Base-by-base conservation (phyloP, 2,797 vertebrate species). In the Distichodus sexfasciatus region DNA sequence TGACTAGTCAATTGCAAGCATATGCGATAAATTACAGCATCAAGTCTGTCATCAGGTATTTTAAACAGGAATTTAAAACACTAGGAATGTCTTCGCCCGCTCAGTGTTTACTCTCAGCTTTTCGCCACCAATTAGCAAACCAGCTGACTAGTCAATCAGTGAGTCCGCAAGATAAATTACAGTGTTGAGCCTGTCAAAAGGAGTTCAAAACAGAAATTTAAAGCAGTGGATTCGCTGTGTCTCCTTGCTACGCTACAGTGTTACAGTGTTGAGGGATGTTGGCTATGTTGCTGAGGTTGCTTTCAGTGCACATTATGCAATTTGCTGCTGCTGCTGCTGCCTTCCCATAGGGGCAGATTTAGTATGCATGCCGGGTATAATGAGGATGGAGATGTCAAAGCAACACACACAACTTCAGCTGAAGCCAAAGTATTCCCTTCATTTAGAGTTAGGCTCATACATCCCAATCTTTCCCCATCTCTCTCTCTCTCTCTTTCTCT, bases 401-500 rank as follows among this genome's bases (percentile, higher is more conserved):
- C 24, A 53, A 53, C 0, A 17, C 31, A 53, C 48, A 53, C 24
- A 53, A 53, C 23, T 24, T 24, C 2, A 51, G 14, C 19, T 50
- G 19, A 21, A 44, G 53, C 54, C 41, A 11, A 50, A 35, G 14
- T 38, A 46, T 47, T 66, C n/a, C 7, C 15, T 4, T 4, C 23
- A 33, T 48, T 19, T 26, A 19, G n/a, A 12, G 19, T 29, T 51
- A 53, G 17, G 31, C 15, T 53, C 48, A 53, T 53, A 28, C 5
- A 3, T 10, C 48, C 48, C 28, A n/a, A 53, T 38, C 29, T 11
- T 5, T 58, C 17, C 51, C 31, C 19, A 40, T 63, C 23, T 43
- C 35, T 62, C 40, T 62, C 55, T 40, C 33, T 70, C 47, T 65
- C 47, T 61, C 50, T 28, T 14, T 36, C 11, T 55, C 12, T 31